These are phyloP conservation scores for Drosophila anceps DNA, from an alignment of 2,888 invertebrate genomes.

Conservation along the genomic window DNA sequence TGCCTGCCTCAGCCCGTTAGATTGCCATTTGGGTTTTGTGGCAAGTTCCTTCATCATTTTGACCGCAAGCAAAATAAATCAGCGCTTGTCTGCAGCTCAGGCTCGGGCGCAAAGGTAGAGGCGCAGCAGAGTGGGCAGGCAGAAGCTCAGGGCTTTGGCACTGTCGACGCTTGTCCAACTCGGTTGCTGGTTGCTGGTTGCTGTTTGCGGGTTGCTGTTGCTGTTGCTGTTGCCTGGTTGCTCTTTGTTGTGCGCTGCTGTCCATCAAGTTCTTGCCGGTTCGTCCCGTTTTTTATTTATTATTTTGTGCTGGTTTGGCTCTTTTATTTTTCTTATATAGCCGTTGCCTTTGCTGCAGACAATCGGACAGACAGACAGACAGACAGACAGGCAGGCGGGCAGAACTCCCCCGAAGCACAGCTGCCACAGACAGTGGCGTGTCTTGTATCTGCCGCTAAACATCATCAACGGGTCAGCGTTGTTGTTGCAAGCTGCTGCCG, in stretches of 20 bases:
- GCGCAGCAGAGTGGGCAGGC: not conserved
- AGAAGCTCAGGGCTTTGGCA: constrained; percentile 36
- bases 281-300: constrained; percentile 53
- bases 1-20: constrained; percentile 41
- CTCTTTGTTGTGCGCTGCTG: constrained; percentile 56
- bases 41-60: constrained; percentile 77
- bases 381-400: constrained; percentile 18
- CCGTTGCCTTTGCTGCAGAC: constrained; percentile 41
- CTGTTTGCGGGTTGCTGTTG: constrained; percentile 33
- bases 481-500: constrained; percentile 32
- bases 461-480: constrained; percentile 67
- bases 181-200: constrained; percentile 32
- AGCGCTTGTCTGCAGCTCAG: constrained; percentile 71
- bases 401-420: constrained; percentile 45
- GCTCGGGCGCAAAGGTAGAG: constrained; percentile 20
- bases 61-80: constrained; percentile 78
- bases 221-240: constrained; percentile 29
- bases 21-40: constrained; percentile 33
- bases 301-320: constrained; percentile 14
- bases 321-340: constrained; percentile 42
- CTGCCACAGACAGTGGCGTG: constrained; percentile 65
- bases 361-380: constrained; percentile 20
- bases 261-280: constrained; percentile 59
- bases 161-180: constrained; percentile 52
- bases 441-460: constrained; percentile 62